A percentile compares a stretch with the other conserved stretches of the same genome.
phyloP scores from a whole-genome alignment of 2,797 vertebrate species.

The Geotrypetes seraphini region DNA sequence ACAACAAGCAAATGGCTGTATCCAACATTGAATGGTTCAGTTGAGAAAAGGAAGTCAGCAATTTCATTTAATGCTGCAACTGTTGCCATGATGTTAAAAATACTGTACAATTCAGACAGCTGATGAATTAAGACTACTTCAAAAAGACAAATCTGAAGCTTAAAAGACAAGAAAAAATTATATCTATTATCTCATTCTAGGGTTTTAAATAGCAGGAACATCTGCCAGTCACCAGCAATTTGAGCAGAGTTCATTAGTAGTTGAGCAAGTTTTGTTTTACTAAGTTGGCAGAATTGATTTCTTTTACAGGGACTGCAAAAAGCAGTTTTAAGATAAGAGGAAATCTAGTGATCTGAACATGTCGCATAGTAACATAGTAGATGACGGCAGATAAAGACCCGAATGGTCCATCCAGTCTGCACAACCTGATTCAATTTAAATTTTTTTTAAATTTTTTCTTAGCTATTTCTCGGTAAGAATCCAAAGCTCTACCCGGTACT shows the following conservation, averaged over 20 bases:
- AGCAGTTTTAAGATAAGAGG: not conserved
- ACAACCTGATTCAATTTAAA: too few relatives aligned
- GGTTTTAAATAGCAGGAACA: constrained; percentile 28
- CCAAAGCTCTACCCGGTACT: too few relatives aligned
- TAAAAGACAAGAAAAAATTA: constrained; percentile 23
- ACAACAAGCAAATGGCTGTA: too few relatives aligned
- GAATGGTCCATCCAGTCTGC: too few relatives aligned
- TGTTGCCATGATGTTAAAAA: constrained; percentile 15
- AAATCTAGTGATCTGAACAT: too few relatives aligned
- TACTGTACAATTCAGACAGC: constrained; percentile 25
- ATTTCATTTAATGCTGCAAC: too few relatives aligned
- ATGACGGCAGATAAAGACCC: too few relatives aligned
- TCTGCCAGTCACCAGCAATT: constrained; percentile 19
- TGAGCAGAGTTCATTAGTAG: constrained; percentile 15
- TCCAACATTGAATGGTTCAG: too few relatives aligned
- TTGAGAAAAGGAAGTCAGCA: too few relatives aligned
- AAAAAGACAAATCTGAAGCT: constrained; percentile 23
- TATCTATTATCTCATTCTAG: constrained; percentile 27
- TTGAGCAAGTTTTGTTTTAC: constrained; percentile 27
- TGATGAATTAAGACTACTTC: constrained; percentile 25
- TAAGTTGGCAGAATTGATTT: constrained; percentile 22
- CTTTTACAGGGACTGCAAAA: constrained; percentile 5
- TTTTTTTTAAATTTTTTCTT: too few relatives aligned
- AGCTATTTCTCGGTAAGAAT: too few relatives aligned
- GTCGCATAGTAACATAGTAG: too few relatives aligned